phyloP scores from a whole-genome alignment of 2,797 vertebrate species.

The Micrastur ruficollis region DNA sequence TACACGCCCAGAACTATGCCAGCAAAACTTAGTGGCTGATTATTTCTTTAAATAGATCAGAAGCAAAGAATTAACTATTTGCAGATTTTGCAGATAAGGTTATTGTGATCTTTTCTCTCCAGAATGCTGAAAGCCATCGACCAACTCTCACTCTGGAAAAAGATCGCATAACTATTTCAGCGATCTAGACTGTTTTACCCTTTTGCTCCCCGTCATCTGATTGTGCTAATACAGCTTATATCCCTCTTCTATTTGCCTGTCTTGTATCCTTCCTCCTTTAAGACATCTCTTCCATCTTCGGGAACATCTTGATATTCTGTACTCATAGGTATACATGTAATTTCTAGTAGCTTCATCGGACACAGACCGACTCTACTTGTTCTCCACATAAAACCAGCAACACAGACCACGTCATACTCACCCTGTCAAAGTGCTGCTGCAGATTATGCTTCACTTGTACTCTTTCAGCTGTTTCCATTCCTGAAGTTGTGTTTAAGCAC shows the following conservation, averaged over 20 bases:
- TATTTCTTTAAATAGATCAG: background rate
- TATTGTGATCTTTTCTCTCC: background rate
- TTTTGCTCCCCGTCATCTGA: background rate
- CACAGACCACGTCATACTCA: background rate
- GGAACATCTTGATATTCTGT: background rate
- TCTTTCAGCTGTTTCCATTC: slow-evolving; percentile 72
- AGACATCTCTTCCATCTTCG: background rate
- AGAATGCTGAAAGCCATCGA: background rate
- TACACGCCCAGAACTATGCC: background rate
- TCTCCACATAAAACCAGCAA: background rate
- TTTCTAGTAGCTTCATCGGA: background rate
- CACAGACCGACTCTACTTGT: background rate
- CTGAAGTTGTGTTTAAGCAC: slow-evolving; percentile 74
- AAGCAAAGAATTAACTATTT: background rate
- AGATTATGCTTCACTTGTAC: slow-evolving; percentile 71
- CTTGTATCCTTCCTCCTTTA: background rate
- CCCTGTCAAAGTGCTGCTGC: slow-evolving; percentile 79
- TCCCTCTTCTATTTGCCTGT: background rate
- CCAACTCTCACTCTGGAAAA: background rate
- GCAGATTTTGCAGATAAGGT: background rate
- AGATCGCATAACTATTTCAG: background rate
- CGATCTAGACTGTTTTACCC: background rate
- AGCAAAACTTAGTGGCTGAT: background rate
- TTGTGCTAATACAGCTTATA: background rate
- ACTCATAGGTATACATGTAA: background rate